phyloP scores from a whole-genome alignment of 1,140 invertebrate species.

The Drosophila pectinifera region DNA sequence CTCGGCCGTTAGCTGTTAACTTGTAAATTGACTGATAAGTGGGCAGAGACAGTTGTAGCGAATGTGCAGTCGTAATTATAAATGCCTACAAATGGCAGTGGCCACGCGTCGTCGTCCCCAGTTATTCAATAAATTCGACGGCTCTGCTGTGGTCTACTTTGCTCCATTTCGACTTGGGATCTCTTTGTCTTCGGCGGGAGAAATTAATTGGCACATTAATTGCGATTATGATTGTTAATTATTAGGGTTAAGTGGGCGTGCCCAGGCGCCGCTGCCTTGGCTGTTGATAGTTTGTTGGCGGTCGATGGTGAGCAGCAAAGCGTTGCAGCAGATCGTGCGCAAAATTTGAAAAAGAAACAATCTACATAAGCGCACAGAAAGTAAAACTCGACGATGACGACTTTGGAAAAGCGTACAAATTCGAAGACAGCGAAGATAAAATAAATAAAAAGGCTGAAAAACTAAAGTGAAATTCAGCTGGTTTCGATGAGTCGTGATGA shows the following conservation, averaged over 20 bases:
- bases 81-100: conserved; percentile 14
- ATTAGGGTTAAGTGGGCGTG: conserved; percentile 76
- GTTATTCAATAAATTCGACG: conserved; percentile 42
- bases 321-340: conserved; percentile 82
- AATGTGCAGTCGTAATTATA: conserved; percentile 8
- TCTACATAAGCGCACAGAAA: conserved; percentile 60
- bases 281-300: conserved; percentile 25
- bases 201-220: conserved; percentile 63
- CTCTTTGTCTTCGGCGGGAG: conserved; percentile 26
- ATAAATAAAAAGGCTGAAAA: conserved; percentile 73
- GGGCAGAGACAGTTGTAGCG: conserved; percentile 21
- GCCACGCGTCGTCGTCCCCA: conserved; percentile 35
- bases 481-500: conserved; percentile 41
- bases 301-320: conserved; percentile 59
- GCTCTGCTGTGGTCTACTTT: conserved; percentile 18
- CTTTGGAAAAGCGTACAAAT: conserved; percentile 80
- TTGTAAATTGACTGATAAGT: conserved; percentile 33
- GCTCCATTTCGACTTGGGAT: conserved; percentile 17
- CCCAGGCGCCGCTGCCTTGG: conserved; percentile 19
- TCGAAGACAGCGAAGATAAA: conserved; percentile 71
- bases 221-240: conserved; percentile 62
- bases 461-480: conserved; percentile 74
- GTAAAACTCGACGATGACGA: conserved; percentile 69
- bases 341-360: conserved; percentile 79
- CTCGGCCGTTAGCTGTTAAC: conserved; percentile 16